These are phyloP conservation scores for Brachypteracias leptosomus DNA, from an alignment of 2,113 vertebrate species.

Conservation along the genomic window DNA sequence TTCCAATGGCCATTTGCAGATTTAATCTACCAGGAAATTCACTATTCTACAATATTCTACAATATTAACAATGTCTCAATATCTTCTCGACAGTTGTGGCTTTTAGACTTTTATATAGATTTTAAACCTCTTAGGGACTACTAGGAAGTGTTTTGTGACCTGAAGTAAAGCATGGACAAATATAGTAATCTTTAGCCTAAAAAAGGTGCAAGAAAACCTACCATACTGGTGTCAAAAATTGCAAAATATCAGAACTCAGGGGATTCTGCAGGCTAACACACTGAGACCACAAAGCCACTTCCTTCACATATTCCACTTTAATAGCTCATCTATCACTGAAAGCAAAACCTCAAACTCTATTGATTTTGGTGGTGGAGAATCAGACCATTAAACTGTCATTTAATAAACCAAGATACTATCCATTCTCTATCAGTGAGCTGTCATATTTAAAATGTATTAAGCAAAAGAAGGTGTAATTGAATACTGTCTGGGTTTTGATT, in stretches of 20 bases:
- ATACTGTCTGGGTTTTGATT: not conserved
- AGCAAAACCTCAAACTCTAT: not conserved
- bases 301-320: not conserved
- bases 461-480: not conserved
- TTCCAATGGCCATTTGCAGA: not conserved
- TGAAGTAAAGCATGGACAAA: not conserved
- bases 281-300: not conserved
- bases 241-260: not conserved
- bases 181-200: not conserved
- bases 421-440: not conserved
- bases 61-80: not conserved
- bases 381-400: not conserved
- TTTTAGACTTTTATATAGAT: not conserved
- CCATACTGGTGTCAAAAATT: not conserved
- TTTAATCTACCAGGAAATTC: not conserved
- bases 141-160: not conserved
- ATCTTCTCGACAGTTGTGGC: not conserved
- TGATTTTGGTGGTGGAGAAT: not conserved
- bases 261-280: not conserved
- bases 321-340: not conserved
- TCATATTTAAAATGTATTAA: not conserved
- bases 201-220: not conserved
- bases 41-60: not conserved
- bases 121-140: not conserved
- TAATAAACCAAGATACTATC: not conserved